Percentiles rank a stretch among this genome's conserved stretches.
Evolutionary conservation across 1,140 invertebrate genomes (phyloP).

Genomic region (Drosophila ambigua): DNA sequence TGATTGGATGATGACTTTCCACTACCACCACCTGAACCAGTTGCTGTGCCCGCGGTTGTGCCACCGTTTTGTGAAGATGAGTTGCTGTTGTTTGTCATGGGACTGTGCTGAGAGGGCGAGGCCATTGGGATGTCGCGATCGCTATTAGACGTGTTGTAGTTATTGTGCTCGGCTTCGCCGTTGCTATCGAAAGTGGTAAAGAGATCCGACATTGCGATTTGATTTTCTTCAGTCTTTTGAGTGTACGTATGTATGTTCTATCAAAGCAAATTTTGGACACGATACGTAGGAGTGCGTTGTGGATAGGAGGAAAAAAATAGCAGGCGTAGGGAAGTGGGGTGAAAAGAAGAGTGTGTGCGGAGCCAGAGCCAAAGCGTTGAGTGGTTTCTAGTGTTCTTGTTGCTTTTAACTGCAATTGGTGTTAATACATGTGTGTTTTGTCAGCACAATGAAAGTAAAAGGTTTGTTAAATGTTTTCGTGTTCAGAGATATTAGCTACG

Average conservation of each 20-base stretch:
- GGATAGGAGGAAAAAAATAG: constrained; percentile 5
- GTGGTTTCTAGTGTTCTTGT: constrained; percentile 24
- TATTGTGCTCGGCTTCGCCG: constrained; percentile 58
- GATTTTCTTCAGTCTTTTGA: constrained; percentile 33
- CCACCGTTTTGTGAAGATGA: constrained; percentile 71
- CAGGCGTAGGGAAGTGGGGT: background rate
- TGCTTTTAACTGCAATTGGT: constrained; percentile 11
- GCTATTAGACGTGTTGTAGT: constrained; percentile 33
- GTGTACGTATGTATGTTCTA: constrained; percentile 1
- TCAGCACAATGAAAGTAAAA: constrained; percentile 32
- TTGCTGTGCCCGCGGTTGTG: constrained; percentile 55
- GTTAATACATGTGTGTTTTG: constrained; percentile 11
- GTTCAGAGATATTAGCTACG: background rate
- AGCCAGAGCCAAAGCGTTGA: constrained; percentile 42
- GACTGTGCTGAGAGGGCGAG: constrained; percentile 86
- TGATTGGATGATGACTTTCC: constrained; percentile 54
- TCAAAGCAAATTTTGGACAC: constrained; percentile 15
- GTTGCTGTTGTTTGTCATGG: constrained; percentile 77
- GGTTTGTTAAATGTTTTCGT: constrained; percentile 30
- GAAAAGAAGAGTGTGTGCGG: constrained; percentile 11
- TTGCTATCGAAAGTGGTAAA: constrained; percentile 82
- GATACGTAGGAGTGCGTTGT: constrained; percentile 2
- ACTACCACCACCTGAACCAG: constrained; percentile 36
- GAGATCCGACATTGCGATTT: constrained; percentile 74
- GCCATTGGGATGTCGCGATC: constrained; percentile 74